Percentiles rank a stretch among this genome's conserved stretches.
Evolutionary conservation across 1,140 invertebrate genomes (phyloP).

Genomic region (Drosophila jambulina): DNA sequence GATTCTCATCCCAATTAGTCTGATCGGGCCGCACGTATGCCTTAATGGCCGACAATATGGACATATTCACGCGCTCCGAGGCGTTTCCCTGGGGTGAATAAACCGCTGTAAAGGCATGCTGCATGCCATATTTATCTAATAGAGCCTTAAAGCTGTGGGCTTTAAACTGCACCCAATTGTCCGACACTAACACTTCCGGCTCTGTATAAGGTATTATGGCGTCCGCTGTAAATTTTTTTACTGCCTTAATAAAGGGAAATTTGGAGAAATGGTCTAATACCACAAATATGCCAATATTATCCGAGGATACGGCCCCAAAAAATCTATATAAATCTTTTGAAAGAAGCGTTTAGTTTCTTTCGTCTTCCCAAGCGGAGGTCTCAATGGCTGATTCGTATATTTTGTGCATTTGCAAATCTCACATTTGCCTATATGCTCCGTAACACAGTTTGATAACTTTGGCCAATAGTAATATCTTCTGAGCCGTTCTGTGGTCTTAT

Average conservation of each 20-base stretch:
- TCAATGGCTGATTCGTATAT: neutral
- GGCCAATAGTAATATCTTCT: neutral
- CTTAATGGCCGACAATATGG: neutral
- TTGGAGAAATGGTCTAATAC: neutral
- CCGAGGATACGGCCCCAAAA: neutral
- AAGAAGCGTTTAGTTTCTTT: neutral
- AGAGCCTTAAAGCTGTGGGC: neutral
- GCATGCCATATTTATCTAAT: neutral
- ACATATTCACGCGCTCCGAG: neutral
- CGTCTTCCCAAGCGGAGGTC: neutral
- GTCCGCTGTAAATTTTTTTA: too few species aligned
- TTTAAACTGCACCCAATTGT: neutral
- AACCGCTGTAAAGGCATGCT: neutral
- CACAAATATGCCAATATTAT: neutral
- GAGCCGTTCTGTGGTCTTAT: neutral
- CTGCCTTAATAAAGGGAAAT: too few species aligned
- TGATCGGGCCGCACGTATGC: neutral
- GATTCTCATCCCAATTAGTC: neutral
- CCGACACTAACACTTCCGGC: neutral
- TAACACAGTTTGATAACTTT: neutral
- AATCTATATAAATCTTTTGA: neutral
- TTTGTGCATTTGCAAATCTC: neutral
- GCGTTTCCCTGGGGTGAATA: neutral
- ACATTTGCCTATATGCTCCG: neutral
- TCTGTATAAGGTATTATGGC: neutral